These are phyloP conservation scores for Drosophila fuyamai DNA, from an alignment of 1,140 invertebrate species.

Conservation along the genomic window DNA sequence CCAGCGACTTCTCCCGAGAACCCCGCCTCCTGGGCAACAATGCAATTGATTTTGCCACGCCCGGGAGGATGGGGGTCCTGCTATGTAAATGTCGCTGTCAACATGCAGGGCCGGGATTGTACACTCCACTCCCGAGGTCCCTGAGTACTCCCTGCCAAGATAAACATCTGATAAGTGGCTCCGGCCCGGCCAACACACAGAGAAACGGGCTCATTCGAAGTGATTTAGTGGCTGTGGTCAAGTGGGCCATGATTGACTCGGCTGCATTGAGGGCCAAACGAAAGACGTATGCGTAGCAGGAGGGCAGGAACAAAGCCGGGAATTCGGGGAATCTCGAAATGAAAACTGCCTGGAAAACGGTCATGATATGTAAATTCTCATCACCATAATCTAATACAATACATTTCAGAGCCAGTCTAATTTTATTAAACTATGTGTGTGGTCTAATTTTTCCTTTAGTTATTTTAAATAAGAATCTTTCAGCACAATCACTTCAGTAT, in stretches of 20 bases:
- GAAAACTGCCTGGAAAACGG: slow-evolving; percentile 4
- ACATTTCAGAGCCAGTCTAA: background rate
- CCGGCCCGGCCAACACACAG: slow-evolving; percentile 17
- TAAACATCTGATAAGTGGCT: slow-evolving; percentile 75
- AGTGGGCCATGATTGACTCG: slow-evolving; percentile 76
- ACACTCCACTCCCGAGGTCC: slow-evolving; percentile 16
- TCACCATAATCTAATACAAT: background rate
- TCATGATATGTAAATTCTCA: slow-evolving; percentile 3
- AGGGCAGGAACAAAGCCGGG: background rate
- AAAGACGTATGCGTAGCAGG: slow-evolving; percentile 36
- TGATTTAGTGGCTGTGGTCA: slow-evolving; percentile 79
- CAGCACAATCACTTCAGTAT: background rate
- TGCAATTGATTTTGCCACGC: slow-evolving; percentile 75
- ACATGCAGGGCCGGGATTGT: slow-evolving; percentile 58
- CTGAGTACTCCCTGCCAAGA: slow-evolving; percentile 63
- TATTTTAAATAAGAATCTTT: background rate
- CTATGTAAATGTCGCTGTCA: slow-evolving; percentile 78
- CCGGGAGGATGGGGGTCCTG: slow-evolving; percentile 1
- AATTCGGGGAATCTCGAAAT: slow-evolving; percentile 41
- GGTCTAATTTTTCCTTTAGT: background rate
- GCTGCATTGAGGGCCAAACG: slow-evolving; percentile 37
- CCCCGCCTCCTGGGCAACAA: slow-evolving; percentile 43
- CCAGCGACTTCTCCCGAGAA: background rate
- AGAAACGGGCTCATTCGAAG: slow-evolving; percentile 63
- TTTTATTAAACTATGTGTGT: slow-evolving; percentile 5